phyloP scores from a whole-genome alignment of 2,888 invertebrate species.

The Aelia acuminata region DNA sequence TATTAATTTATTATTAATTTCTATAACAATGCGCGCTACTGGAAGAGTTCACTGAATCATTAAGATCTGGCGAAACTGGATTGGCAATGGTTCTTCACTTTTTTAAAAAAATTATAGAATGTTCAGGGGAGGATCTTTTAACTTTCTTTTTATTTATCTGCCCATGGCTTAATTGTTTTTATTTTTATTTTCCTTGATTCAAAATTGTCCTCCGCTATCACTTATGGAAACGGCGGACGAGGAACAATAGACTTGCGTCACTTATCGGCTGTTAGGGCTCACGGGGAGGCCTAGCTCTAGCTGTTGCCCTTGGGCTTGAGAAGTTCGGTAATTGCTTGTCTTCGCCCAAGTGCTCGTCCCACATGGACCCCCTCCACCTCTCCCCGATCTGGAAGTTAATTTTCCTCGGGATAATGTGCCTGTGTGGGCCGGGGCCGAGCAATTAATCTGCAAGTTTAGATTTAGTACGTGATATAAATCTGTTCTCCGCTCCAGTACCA shows the following conservation, averaged over 20 bases:
- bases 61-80: too few relatives aligned
- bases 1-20: too few relatives aligned
- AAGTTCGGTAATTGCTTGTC: constrained; percentile 27
- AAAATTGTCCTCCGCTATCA: too few relatives aligned
- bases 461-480: constrained; percentile 31
- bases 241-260: not conserved
- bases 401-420: constrained; percentile 13
- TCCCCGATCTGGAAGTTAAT: not conserved
- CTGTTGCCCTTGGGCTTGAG: not conserved
- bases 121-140: too few relatives aligned
- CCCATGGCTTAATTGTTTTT: too few relatives aligned
- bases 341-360: constrained; percentile 16
- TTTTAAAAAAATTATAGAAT: too few relatives aligned
- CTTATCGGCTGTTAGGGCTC: not conserved
- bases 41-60: too few relatives aligned
- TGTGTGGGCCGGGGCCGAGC: not conserved
- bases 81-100: too few relatives aligned
- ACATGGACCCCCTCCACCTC: not conserved
- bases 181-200: not conserved
- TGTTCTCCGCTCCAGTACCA: not conserved
- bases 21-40: too few relatives aligned
- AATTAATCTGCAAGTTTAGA: constrained; percentile 12
- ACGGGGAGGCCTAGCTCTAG: not conserved
- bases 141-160: too few relatives aligned
- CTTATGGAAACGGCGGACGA: not conserved